Evolutionary conservation across 2,113 vertebrate species (phyloP).

Genomic region (Choloepus hoffmanni): DNA sequence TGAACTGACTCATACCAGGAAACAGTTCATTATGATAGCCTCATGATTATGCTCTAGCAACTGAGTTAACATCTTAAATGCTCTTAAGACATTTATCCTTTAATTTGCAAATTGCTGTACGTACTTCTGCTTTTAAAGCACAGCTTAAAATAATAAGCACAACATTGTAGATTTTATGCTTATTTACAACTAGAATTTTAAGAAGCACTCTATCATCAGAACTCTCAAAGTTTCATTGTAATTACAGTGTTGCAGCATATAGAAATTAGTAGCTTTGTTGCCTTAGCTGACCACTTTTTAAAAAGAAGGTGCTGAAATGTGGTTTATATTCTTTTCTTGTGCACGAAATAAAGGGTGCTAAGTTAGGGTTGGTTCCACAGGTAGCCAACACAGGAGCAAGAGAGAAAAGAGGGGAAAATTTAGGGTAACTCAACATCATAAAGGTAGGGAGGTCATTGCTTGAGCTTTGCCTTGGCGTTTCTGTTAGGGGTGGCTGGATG

Average conservation of each 20-base stretch:
- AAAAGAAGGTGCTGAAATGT: neutral
- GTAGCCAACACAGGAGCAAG: neutral
- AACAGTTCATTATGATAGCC: neutral
- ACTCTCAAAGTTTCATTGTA: neutral
- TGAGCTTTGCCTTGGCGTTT: neutral
- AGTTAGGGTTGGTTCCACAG: neutral
- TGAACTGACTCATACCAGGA: neutral
- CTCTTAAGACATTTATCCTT: constrained; percentile 14
- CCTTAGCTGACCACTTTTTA: neutral
- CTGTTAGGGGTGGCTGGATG: neutral
- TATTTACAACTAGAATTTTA: constrained; percentile 34
- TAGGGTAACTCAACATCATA: neutral
- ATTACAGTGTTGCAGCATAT: neutral
- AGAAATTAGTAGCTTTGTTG: neutral
- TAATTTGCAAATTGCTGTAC: constrained; percentile 4
- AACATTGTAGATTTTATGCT: constrained; percentile 26
- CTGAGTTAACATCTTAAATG: neutral
- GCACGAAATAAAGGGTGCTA: neutral
- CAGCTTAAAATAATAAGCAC: constrained; percentile 27
- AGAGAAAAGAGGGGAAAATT: neutral
- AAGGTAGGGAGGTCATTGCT: no score
- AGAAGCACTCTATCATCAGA: neutral
- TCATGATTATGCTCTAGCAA: neutral
- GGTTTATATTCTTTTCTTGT: constrained; percentile 1
- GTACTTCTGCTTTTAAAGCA: constrained; percentile 31